These are phyloP conservation scores for Thymelicus acteon DNA, from an alignment of 2,888 invertebrate species.

Conservation along the genomic window DNA sequence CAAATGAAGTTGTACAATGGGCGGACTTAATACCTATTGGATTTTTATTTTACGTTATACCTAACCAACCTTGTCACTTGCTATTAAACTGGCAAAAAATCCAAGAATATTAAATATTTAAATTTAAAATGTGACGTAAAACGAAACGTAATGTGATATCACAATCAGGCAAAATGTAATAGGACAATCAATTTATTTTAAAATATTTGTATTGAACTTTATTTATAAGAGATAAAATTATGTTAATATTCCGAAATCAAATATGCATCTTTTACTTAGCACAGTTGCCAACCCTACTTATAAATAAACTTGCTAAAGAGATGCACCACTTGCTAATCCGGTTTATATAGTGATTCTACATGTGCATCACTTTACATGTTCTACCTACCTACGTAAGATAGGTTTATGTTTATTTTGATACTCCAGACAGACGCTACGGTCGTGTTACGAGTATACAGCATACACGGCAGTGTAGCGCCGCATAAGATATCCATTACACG, in stretches of 20 bases:
- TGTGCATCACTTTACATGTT: conserved; percentile 6
- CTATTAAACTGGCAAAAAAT: no score
- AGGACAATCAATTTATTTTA: background rate
- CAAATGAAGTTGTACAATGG: no score
- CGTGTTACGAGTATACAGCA: conserved; percentile 2
- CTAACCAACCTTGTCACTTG: no score
- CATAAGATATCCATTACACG: conserved; percentile 36
- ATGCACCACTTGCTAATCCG: conserved; percentile 11
- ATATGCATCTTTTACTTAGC: background rate
- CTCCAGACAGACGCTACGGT: conserved; percentile 20
- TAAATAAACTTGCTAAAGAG: background rate
- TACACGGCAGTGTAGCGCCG: conserved; percentile 9
- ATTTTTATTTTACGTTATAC: no score
- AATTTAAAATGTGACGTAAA: no score
- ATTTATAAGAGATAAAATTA: background rate
- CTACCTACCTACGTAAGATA: background rate
- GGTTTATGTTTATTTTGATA: conserved; percentile 28
- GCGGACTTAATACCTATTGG: no score
- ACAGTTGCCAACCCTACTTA: background rate
- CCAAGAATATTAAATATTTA: no score
- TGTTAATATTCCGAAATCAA: background rate
- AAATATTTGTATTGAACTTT: background rate
- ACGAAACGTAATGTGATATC: no score
- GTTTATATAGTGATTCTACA: background rate
- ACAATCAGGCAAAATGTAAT: no score